phyloP scores from a whole-genome alignment of 2,888 invertebrate species.

The Arctia plantaginis region DNA sequence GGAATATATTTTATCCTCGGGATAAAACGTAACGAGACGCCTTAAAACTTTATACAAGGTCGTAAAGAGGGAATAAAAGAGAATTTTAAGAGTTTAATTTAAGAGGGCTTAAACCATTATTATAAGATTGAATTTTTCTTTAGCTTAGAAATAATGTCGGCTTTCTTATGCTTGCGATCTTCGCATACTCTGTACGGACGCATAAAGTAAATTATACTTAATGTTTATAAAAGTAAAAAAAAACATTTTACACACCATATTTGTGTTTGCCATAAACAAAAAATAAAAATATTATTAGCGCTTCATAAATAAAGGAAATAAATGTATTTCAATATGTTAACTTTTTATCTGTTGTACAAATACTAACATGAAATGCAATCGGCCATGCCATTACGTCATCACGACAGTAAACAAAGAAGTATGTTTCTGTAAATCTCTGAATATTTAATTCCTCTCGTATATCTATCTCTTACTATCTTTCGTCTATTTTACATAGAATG shows the following conservation, averaged over 20 bases:
- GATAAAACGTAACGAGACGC: not conserved
- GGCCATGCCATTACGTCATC: too few species aligned
- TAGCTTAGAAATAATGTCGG: not conserved
- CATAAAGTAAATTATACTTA: not conserved
- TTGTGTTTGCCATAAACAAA: too few species aligned
- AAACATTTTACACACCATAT: too few species aligned
- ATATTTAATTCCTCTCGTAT: not conserved
- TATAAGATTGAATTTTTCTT: not conserved
- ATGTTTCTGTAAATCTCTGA: too few species aligned
- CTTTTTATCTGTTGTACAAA: too few species aligned
- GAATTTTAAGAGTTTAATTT: constrained; percentile 1
- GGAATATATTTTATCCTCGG: constrained; percentile 16
- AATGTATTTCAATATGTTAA: too few species aligned
- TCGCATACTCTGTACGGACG: not conserved
- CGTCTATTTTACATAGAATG: too few species aligned
- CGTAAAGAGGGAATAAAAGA: constrained; percentile 11
- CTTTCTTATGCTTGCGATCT: not conserved
- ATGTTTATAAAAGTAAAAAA: not conserved
- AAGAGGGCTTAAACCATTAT: constrained; percentile 3
- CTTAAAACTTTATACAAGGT: constrained; percentile 15
- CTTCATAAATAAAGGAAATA: too few species aligned
- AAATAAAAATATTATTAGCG: too few species aligned
- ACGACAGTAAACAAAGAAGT: too few species aligned
- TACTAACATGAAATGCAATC: too few species aligned
- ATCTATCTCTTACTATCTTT: not conserved